phyloP scores from a whole-genome alignment of 2,797 vertebrate genomes.

The Squalus acanthias region DNA sequence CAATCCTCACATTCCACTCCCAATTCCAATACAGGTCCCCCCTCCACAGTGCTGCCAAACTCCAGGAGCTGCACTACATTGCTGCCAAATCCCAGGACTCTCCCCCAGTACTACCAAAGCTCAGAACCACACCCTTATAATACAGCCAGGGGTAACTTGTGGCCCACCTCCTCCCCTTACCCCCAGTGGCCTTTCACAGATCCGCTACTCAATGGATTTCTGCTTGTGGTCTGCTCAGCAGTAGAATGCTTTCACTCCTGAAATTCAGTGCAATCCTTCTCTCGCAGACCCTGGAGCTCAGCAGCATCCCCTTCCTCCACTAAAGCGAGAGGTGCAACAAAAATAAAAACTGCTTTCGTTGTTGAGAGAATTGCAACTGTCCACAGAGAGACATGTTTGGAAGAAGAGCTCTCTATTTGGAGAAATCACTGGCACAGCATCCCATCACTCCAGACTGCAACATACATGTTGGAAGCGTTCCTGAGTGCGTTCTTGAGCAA shows the following conservation, averaged over 20 bases:
- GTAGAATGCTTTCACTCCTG: background rate
- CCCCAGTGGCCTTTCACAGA: background rate
- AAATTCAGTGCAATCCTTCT: background rate
- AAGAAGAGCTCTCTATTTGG: background rate
- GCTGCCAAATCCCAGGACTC: too few species aligned
- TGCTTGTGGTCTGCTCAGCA: background rate
- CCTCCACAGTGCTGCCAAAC: too few species aligned
- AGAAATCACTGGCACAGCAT: background rate
- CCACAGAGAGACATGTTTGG: background rate
- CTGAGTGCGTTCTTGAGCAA: background rate
- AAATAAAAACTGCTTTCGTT: background rate
- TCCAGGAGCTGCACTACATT: too few species aligned
- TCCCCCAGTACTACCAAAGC: too few species aligned
- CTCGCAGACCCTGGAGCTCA: background rate
- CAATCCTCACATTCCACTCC: too few species aligned
- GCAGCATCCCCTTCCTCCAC: background rate
- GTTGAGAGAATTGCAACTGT: background rate
- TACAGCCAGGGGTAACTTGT: background rate
- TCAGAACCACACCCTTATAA: background rate
- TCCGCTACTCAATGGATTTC: background rate
- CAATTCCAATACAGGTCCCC: too few species aligned
- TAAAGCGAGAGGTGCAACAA: background rate
- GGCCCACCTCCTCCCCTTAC: background rate
- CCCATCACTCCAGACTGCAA: background rate
- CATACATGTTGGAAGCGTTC: background rate